Evolutionary conservation across 2,888 invertebrate species (phyloP).

Genomic region (Ophraella communa): DNA sequence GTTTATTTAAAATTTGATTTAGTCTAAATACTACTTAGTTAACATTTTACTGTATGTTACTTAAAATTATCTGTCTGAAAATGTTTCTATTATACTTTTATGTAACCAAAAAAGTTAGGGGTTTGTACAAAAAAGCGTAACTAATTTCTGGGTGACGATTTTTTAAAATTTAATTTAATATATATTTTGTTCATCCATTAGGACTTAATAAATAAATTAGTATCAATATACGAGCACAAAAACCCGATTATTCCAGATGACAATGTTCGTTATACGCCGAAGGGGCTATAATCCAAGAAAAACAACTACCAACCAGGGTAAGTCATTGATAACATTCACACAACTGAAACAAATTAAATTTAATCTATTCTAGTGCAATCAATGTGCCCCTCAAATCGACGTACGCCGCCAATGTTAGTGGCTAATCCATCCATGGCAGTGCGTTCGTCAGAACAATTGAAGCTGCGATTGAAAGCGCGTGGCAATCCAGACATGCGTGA

Average conservation of each 20-base stretch:
- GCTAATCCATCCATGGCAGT: conserved; percentile 25
- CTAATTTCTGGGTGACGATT: too few species aligned
- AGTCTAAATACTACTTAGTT: too few species aligned
- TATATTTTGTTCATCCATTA: too few species aligned
- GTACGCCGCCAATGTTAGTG: conserved; percentile 13
- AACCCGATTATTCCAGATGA: neutral
- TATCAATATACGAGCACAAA: neutral
- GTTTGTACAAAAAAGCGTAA: too few species aligned
- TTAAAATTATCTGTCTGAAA: too few species aligned
- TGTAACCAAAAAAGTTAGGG: too few species aligned
- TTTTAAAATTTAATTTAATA: too few species aligned
- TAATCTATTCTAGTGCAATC: conserved; percentile 4
- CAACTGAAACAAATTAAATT: conserved; percentile 9
- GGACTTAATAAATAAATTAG: neutral
- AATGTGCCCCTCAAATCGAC: neutral
- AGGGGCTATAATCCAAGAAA: neutral
- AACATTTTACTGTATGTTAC: too few species aligned
- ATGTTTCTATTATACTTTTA: too few species aligned
- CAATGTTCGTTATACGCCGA: neutral
- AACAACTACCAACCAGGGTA: neutral
- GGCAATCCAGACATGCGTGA: conserved; percentile 52
- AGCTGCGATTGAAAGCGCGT: conserved; percentile 42
- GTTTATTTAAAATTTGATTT: too few species aligned
- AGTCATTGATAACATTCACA: neutral
- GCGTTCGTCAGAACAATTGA: conserved; percentile 32